Conservation (phyloP, 2,113 vertebrate genomes). For the Phodopus roborovskii region DNA sequence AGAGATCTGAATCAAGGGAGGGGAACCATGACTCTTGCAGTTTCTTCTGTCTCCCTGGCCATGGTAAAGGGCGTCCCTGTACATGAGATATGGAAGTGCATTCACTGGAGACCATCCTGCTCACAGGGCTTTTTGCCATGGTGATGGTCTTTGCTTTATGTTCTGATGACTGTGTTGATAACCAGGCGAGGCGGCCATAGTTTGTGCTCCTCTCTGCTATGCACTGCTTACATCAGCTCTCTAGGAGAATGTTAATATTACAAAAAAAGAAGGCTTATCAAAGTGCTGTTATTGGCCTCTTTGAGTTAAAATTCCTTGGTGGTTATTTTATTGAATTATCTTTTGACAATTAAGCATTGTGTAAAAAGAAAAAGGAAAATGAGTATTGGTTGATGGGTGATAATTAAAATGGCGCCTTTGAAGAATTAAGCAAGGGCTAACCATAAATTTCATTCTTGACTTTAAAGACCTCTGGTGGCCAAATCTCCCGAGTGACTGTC, state of each 20-base stretch:
- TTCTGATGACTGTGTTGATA: neutral
- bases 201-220: neutral
- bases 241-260: neutral
- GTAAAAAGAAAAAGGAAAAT: neutral
- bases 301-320: neutral
- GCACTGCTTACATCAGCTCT: neutral
- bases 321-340: neutral
- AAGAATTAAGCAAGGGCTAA: neutral
- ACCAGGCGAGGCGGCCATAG: neutral
- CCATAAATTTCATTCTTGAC: neutral
- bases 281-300: neutral
- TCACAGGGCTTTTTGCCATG: neutral
- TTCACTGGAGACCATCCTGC: neutral
- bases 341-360: neutral
- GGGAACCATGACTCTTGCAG: fast-evolving
- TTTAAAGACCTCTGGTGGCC: neutral
- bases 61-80: neutral
- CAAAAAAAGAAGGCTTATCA: neutral
- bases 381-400: neutral
- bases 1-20: neutral
- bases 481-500: neutral
- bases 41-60: neutral
- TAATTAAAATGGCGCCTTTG: neutral
- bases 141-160: neutral
- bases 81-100: neutral